Conservation (phyloP, 1,140 invertebrate genomes). For the Caenorhabditis tropicalis region DNA sequence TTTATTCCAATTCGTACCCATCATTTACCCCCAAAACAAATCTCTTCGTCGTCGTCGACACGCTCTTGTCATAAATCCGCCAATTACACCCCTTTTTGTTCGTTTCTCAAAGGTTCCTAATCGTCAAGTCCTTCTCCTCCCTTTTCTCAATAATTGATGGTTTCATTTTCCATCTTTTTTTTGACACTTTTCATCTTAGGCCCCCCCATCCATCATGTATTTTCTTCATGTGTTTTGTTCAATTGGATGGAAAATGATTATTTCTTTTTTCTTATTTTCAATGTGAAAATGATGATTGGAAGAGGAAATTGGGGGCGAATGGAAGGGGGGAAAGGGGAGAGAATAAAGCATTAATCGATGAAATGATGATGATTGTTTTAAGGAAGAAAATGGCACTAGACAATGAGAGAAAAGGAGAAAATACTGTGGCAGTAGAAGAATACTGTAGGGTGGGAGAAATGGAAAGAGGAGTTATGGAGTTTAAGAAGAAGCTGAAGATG, state of each 20-base stretch:
- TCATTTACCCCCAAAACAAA: not conserved
- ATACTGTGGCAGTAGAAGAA: not conserved
- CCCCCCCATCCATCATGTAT: too few species aligned
- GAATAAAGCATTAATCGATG: not conserved
- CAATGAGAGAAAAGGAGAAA: not conserved
- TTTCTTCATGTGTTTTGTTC: not conserved
- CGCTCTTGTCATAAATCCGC: slow-evolving; percentile 25
- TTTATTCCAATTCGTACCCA: not conserved
- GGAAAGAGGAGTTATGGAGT: too few species aligned
- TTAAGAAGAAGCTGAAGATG: not conserved
- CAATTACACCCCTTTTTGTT: slow-evolving; percentile 15
- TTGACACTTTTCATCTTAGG: not conserved
- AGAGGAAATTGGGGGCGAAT: not conserved
- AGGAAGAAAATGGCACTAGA: not conserved
- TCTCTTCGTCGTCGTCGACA: not conserved
- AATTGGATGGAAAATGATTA: not conserved
- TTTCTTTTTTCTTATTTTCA: not conserved
- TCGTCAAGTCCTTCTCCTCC: too few species aligned
- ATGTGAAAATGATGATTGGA: not conserved
- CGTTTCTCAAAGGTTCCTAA: not conserved
- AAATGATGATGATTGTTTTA: not conserved
- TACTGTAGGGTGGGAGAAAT: not conserved
- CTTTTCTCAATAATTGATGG: slow-evolving; percentile 40
- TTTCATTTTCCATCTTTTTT: too few species aligned
- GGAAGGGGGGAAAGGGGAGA: not conserved